Percentiles rank a stretch among this genome's conserved stretches.
Conservation (phyloP, 2,888 invertebrate species). For the Calameuta idolon region DNA sequence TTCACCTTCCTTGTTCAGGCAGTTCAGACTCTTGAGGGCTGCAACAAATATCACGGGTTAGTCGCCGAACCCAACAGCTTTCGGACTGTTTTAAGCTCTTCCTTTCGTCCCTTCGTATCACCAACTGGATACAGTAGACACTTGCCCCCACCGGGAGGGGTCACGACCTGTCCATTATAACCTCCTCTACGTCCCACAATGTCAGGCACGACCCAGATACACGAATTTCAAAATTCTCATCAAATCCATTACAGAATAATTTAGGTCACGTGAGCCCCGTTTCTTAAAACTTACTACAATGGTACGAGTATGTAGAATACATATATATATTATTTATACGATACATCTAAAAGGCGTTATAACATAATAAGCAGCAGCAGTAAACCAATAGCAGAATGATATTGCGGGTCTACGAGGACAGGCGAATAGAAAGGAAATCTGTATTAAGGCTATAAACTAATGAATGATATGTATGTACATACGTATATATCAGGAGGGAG, state of each 20-base stretch:
- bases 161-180: background rate
- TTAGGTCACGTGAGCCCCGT: background rate
- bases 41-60: constrained; percentile 36
- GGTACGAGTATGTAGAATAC: background rate
- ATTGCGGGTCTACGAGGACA: background rate
- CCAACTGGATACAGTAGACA: constrained; percentile 9
- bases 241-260: background rate
- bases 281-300: background rate
- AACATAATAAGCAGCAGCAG: background rate
- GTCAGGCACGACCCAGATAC: background rate
- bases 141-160: background rate
- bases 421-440: background rate
- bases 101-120: background rate
- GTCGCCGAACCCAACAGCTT: background rate
- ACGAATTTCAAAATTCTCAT: background rate
- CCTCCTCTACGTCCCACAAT: background rate
- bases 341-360: background rate
- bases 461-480: too few relatives aligned
- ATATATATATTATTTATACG: background rate
- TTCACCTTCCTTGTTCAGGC: constrained; percentile 61
- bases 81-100: background rate
- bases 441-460: background rate
- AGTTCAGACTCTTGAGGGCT: constrained; percentile 61
- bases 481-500: background rate
- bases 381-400: background rate